Conservation (phyloP, 2,888 invertebrate genomes). For the Parascotia fuliginaria region DNA sequence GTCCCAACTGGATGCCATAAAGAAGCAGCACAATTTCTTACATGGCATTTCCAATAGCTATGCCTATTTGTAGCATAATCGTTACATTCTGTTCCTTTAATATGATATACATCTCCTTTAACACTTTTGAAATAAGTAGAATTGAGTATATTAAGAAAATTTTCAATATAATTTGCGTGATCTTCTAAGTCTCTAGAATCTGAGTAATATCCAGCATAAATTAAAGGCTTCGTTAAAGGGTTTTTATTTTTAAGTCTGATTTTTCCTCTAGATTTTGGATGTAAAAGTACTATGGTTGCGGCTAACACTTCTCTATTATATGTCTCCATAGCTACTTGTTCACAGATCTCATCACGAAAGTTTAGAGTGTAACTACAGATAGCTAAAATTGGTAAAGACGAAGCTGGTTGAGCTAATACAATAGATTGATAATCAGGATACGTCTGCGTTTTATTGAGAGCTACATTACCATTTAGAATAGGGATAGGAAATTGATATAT, state of each 20-base stretch:
- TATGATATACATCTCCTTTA: conserved; percentile 35
- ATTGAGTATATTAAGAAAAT: conserved; percentile 44
- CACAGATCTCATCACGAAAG: conserved; percentile 44
- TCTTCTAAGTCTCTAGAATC: conserved; percentile 48
- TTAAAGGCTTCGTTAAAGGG: conserved; percentile 44
- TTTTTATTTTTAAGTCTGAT: conserved; percentile 44
- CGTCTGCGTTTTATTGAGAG: conserved; percentile 50
- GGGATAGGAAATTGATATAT: conserved; percentile 51
- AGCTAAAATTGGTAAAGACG: conserved; percentile 22
- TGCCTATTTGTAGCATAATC: conserved; percentile 32
- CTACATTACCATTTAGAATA: conserved; percentile 51
- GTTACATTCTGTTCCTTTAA: conserved; percentile 30
- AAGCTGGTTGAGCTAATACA: conserved; percentile 40
- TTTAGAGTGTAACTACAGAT: neutral
- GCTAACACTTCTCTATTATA: conserved; percentile 34
- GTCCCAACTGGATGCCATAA: conserved; percentile 79
- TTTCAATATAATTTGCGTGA: conserved; percentile 37
- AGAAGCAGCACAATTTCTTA: conserved; percentile 78
- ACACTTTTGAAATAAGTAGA: conserved; percentile 46
- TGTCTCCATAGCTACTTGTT: conserved; percentile 22
- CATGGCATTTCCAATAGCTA: conserved; percentile 56
- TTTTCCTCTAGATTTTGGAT: conserved; percentile 55
- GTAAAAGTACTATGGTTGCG: conserved; percentile 37
- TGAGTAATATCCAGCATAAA: conserved; percentile 44
- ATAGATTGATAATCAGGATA: conserved; percentile 60